Evolutionary conservation across 2,888 invertebrate species (phyloP).

Genomic region (Adineta ricciae): DNA sequence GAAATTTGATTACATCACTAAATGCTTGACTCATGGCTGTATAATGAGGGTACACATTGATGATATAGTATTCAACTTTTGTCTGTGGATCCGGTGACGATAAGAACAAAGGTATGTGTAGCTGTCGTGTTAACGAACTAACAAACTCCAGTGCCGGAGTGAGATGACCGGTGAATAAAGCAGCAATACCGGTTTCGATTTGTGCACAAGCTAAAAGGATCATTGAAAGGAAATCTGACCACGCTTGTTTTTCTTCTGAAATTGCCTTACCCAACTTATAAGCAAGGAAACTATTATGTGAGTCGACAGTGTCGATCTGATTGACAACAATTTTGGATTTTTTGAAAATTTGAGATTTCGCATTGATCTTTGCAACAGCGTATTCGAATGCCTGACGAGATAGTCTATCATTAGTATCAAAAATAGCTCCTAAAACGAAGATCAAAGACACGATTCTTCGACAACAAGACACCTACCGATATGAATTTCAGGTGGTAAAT

Average conservation of each 20-base stretch:
- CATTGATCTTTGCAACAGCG: background rate
- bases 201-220: background rate
- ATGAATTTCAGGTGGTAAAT: background rate
- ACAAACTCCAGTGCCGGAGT: background rate
- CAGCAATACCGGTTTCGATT: background rate
- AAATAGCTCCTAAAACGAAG: background rate
- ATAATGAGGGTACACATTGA: slow-evolving; percentile 69
- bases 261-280: background rate
- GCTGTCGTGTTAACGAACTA: background rate
- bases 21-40: slow-evolving; percentile 68
- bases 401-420: background rate
- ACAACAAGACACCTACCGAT: background rate
- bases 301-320: background rate
- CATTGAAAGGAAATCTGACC: too few species aligned
- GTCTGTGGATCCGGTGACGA: slow-evolving; percentile 36
- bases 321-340: background rate
- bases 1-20: slow-evolving; percentile 66
- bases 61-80: slow-evolving; percentile 70
- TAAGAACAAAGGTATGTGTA: background rate
- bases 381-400: slow-evolving; percentile 19
- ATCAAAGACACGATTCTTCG: background rate
- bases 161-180: background rate
- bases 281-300: background rate
- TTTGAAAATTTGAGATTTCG: background rate
- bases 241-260: too few species aligned